Base-by-base conservation (phyloP, 2,113 vertebrate species). In the Nettapus auritus region DNA sequence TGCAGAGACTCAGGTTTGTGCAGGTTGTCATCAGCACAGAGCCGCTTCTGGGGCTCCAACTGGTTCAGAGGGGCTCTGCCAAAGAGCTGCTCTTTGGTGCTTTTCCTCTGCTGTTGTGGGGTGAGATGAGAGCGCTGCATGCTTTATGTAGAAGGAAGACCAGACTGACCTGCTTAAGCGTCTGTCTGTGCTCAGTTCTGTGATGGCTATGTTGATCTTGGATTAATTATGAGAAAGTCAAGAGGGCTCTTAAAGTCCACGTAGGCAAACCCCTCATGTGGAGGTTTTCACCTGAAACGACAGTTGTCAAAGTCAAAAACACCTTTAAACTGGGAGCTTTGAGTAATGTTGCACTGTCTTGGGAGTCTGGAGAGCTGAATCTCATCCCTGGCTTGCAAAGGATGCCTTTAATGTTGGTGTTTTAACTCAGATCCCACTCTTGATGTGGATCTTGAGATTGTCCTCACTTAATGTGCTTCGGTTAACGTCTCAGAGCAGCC, bases 121-220 rank as follows among this genome's bases (percentile, higher is more conserved):
- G 4, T 46, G 46, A 31, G 8, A 1, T 8, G 57, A 20, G 71
- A 15, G 8, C 3, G 0, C 53, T 31, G 46, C 8, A 21, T 40
- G 50, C 71, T 75, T 31, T 42, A 42, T 16, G 38, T 16, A 10
- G 44, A 42, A 66, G 29, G 63, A 71, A 50, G 63, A 38, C 26
- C 22, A 5, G 40, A 22, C 2, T 29, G 46, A 59, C 36, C 38
- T 48, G 40, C 29, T 66, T 9, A 18, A 67, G 36, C 71, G 62
- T 38, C 66, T 8, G 2, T 26, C 76, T 59, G 38, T 16, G 25
- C 18, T 70, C 50, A 6, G 63, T 26, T 66, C 68, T 59, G 34
- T 7, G 15, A 20, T 29, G 62, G 60, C 34, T 84, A 75, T 59
- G n/a, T 33, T 46, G 63, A 11, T 23, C 28, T 28, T 59, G 62